These are phyloP conservation scores for Drosophila villosipedis DNA, from an alignment of 2,888 invertebrate genomes.

Conservation along the genomic window DNA sequence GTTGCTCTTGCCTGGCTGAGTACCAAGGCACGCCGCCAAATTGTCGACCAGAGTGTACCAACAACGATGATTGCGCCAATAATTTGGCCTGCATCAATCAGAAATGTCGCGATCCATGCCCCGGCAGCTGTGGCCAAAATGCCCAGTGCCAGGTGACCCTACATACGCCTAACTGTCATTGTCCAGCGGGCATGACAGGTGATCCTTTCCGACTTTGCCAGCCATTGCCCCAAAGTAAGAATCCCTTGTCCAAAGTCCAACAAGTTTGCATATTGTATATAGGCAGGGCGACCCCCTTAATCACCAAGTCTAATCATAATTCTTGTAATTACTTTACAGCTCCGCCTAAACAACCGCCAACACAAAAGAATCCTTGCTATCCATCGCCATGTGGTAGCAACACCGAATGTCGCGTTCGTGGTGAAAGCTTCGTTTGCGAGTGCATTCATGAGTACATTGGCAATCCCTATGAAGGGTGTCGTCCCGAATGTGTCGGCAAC, in stretches of 20 bases:
- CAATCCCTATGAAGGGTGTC: constrained; percentile 91
- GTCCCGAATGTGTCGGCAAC: constrained; percentile 94
- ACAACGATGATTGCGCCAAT: constrained; percentile 89
- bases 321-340: constrained; percentile 52
- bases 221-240: constrained; percentile 80
- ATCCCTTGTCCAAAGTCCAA: constrained; percentile 7
- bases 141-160: constrained; percentile 91
- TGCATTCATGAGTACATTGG: constrained; percentile 89
- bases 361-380: constrained; percentile 88
- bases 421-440: constrained; percentile 87
- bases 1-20: constrained; percentile 89
- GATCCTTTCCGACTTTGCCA: constrained; percentile 91
- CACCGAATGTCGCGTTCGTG: constrained; percentile 87
- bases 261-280: constrained; percentile 75
- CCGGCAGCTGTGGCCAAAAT: constrained; percentile 91
- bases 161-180: constrained; percentile 91
- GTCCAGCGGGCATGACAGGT: constrained; percentile 88
- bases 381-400: constrained; percentile 91
- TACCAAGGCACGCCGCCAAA: constrained; percentile 90
- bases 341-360: constrained; percentile 55
- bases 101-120: constrained; percentile 91
- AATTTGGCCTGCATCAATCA: constrained; percentile 89
- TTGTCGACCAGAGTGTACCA: constrained; percentile 90
- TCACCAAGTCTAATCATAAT: constrained; percentile 9
- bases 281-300: constrained; percentile 40